Conservation (phyloP, 2,888 invertebrate genomes). For the Druceiella hillmani region DNA sequence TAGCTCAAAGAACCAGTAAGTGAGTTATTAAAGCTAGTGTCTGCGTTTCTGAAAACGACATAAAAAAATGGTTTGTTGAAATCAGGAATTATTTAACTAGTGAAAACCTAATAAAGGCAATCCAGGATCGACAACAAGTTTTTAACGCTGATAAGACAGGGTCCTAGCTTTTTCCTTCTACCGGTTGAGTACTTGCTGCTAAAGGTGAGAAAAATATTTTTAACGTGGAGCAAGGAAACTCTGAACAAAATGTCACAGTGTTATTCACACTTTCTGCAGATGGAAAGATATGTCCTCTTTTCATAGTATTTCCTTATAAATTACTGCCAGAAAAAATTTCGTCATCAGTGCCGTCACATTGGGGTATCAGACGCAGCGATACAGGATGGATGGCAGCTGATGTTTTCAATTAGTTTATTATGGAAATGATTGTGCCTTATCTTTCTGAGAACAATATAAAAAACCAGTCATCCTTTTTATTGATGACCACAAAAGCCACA, state of each 20-base stretch:
- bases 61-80: conserved; percentile 27
- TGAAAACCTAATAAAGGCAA: conserved; percentile 16
- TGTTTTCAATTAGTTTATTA: conserved; percentile 10
- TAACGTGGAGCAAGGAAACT: conserved; percentile 6
- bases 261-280: conserved; percentile 18
- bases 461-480: conserved; percentile 8
- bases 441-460: conserved; percentile 6
- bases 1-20: conserved; percentile 23
- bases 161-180: conserved; percentile 25
- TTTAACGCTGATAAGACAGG: conserved; percentile 27
- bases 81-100: too few relatives aligned
- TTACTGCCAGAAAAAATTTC: too few relatives aligned
- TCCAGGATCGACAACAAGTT: conserved; percentile 24
- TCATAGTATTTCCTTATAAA: too few relatives aligned
- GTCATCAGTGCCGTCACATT: too few relatives aligned
- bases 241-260: conserved; percentile 13
- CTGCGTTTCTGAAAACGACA: conserved; percentile 26
- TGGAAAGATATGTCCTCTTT: too few relatives aligned
- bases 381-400: conserved; percentile 15
- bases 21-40: conserved; percentile 26
- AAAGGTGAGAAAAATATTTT: conserved; percentile 19
- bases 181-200: conserved; percentile 21
- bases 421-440: conserved; percentile 6
- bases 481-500: too few relatives aligned
- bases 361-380: too few relatives aligned